Percentiles rank a stretch among this genome's conserved stretches.
These are phyloP conservation scores for Pelodytes ibericus DNA, from an alignment of 2,797 vertebrate genomes.

Conservation along the genomic window DNA sequence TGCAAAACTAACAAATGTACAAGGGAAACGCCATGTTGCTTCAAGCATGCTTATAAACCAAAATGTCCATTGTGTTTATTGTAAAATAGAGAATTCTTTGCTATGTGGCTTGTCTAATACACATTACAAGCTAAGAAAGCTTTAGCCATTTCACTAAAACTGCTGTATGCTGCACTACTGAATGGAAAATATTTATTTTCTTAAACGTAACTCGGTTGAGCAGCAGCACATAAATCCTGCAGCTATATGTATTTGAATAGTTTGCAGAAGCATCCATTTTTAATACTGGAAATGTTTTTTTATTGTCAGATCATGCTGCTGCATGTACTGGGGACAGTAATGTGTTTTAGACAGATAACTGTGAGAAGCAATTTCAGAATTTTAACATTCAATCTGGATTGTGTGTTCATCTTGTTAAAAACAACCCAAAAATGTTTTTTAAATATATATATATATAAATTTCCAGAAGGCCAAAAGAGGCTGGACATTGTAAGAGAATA, in stretches of 20 bases:
- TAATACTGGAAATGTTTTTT: conserved; percentile 49
- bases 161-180: conserved; percentile 52
- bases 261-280: conserved; percentile 54
- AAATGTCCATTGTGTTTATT: conserved; percentile 39
- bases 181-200: conserved; percentile 55
- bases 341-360: conserved; percentile 58
- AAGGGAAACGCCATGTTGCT: not conserved
- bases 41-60: conserved; percentile 26
- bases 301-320: conserved; percentile 56
- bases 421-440: conserved; percentile 20
- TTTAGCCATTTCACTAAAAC: conserved; percentile 47
- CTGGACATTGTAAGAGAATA: conserved; percentile 26
- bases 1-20: conserved; percentile 34
- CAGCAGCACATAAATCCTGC: conserved; percentile 52
- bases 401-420: conserved; percentile 44
- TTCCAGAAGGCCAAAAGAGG: conserved; percentile 21
- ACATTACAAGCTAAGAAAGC: conserved; percentile 51
- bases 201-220: conserved; percentile 39
- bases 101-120: conserved; percentile 43
- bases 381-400: conserved; percentile 49
- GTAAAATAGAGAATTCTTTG: conserved; percentile 24
- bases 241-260: conserved; percentile 56
- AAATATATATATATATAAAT: conserved; percentile 15
- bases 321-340: conserved; percentile 53
- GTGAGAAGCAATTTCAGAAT: conserved; percentile 54